These are phyloP conservation scores for Nemurella pictetii DNA, from an alignment of 2,888 invertebrate species.

Conservation along the genomic window DNA sequence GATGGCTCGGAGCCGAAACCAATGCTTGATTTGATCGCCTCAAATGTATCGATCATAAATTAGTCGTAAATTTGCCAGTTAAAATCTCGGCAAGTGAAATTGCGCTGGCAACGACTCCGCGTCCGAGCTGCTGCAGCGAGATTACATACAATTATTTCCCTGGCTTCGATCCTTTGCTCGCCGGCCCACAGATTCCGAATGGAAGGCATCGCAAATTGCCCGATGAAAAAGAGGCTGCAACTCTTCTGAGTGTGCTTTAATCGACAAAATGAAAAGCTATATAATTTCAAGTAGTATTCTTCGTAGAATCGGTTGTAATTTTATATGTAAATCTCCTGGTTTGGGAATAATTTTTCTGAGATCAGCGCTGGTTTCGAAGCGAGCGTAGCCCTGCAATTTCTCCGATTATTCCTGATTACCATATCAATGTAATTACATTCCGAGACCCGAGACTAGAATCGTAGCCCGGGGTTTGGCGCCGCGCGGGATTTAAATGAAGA, in stretches of 20 bases:
- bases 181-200: not conserved
- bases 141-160: not conserved
- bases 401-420: constrained; percentile 7
- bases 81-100: not conserved
- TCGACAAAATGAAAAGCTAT: not conserved
- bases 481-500: constrained; percentile 7
- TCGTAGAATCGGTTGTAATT: not conserved
- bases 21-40: not conserved
- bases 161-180: not conserved
- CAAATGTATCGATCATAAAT: not conserved
- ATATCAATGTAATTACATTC: constrained; percentile 30
- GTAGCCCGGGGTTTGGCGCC: constrained; percentile 19
- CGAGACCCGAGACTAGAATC: not conserved
- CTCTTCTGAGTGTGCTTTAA: not conserved
- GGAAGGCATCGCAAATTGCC: not conserved
- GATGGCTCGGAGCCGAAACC: not conserved
- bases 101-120: not conserved
- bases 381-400: constrained; percentile 24
- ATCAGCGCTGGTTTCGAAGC: constrained; percentile 14
- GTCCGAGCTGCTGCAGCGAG: not conserved
- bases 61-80: too few relatives aligned
- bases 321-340: not conserved
- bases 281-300: not conserved
- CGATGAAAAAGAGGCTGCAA: constrained; percentile 4
- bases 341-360: constrained; percentile 4